phyloP scores from a whole-genome alignment of 1,140 invertebrate species.

The Pogonomyrmex californicus region DNA sequence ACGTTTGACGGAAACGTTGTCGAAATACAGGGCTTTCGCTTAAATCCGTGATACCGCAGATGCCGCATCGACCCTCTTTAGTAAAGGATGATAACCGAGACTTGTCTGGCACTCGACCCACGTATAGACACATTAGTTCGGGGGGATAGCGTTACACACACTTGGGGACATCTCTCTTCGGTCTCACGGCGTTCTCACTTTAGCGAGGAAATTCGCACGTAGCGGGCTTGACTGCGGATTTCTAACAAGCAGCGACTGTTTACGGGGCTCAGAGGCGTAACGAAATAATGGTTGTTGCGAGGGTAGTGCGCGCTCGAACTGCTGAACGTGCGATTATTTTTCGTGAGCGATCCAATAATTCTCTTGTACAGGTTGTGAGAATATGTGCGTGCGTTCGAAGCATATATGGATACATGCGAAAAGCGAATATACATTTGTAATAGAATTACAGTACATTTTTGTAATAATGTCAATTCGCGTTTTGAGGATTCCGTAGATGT shows the following conservation, averaged over 20 bases:
- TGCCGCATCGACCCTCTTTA: background rate
- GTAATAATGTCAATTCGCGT: slow-evolving; percentile 21
- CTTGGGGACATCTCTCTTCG: slow-evolving; percentile 23
- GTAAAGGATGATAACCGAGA: slow-evolving; percentile 65
- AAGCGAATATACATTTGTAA: slow-evolving; percentile 1
- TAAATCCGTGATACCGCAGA: slow-evolving; percentile 56
- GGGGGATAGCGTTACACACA: slow-evolving; percentile 45
- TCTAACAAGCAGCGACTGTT: slow-evolving; percentile 72
- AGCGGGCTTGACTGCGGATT: slow-evolving; percentile 61
- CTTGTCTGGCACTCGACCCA: slow-evolving; percentile 61
- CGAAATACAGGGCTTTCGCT: slow-evolving; percentile 4
- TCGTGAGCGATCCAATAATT: slow-evolving; percentile 41
- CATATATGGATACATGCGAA: background rate
- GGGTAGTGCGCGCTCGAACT: slow-evolving; percentile 27
- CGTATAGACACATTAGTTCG: slow-evolving; percentile 63
- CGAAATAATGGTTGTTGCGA: slow-evolving; percentile 61
- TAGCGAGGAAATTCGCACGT: slow-evolving; percentile 72
- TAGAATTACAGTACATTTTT: slow-evolving; percentile 49
- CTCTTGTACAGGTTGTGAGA: background rate
- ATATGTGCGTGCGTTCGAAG: background rate
- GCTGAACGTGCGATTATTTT: slow-evolving; percentile 39
- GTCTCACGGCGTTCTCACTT: slow-evolving; percentile 58
- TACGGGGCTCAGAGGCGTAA: slow-evolving; percentile 56
- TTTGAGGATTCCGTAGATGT: background rate
- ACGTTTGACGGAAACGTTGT: slow-evolving; percentile 49